Percentiles rank a stretch among this genome's conserved stretches.
Conservation (phyloP, 2,888 invertebrate species). For the Sarcophaga variegata region DNA sequence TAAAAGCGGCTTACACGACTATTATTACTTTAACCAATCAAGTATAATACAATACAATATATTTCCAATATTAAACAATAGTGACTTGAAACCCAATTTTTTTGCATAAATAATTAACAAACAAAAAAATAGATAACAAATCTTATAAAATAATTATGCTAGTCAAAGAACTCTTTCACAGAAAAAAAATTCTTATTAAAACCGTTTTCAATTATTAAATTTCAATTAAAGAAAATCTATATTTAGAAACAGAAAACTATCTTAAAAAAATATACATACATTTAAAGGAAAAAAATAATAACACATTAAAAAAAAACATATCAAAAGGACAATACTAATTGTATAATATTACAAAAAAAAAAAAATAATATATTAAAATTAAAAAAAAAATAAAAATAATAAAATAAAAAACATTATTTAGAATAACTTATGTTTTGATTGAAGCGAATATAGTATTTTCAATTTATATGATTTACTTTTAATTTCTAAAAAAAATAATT, state of each 20-base stretch:
- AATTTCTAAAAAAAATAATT: not conserved
- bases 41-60: not conserved
- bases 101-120: not conserved
- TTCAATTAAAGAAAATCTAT: constrained; percentile 29
- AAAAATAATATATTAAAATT: constrained; percentile 56
- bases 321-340: constrained; percentile 81
- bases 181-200: not conserved
- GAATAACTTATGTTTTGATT: too few relatives aligned
- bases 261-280: constrained; percentile 21
- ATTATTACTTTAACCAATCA: constrained; percentile 55
- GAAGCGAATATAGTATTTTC: too few relatives aligned
- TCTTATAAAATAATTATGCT: not conserved
- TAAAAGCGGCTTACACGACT: constrained; percentile 42
- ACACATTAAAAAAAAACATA: constrained; percentile 76
- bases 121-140: constrained; percentile 23
- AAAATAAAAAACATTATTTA: constrained; percentile 31
- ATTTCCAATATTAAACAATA: constrained; percentile 38
- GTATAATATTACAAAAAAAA: constrained; percentile 74
- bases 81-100: constrained; percentile 3
- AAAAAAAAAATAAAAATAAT: constrained; percentile 60
- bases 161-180: not conserved
- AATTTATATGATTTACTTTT: too few relatives aligned
- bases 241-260: not conserved
- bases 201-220: constrained; percentile 29
- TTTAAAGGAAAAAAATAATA: not conserved